phyloP scores from a whole-genome alignment of 1,140 invertebrate genomes.

The Bombus sibiricus region DNA sequence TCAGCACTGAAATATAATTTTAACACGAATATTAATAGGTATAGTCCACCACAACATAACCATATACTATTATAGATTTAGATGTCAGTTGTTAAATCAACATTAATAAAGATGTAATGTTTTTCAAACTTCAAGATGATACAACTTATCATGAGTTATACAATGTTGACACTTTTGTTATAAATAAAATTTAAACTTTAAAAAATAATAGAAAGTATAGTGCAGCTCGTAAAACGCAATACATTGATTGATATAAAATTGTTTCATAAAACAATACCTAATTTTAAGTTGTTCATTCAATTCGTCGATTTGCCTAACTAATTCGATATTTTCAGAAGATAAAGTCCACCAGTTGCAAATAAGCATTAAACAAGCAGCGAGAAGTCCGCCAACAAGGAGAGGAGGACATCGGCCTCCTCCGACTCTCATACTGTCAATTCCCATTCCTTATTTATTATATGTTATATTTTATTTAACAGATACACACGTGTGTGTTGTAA shows the following conservation, averaged over 20 bases:
- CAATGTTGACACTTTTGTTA: background rate
- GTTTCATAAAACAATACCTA: constrained; percentile 69
- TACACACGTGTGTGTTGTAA: constrained; percentile 34
- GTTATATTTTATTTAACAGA: constrained; percentile 23
- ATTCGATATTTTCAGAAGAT: constrained; percentile 81
- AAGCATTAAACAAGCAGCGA: constrained; percentile 80
- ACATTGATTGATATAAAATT: background rate
- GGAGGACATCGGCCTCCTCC: constrained; percentile 82
- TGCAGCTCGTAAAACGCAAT: background rate
- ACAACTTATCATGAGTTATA: background rate
- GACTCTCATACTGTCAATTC: constrained; percentile 82
- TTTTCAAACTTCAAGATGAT: constrained; percentile 16
- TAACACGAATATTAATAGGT: background rate
- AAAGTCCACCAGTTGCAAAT: constrained; percentile 83
- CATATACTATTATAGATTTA: background rate
- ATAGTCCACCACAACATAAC: background rate
- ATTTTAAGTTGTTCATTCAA: constrained; percentile 81
- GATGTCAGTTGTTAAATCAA: background rate
- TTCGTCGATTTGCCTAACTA: constrained; percentile 81
- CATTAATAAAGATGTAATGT: background rate
- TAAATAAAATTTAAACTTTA: background rate
- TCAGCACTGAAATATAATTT: constrained; percentile 71
- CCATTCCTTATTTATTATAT: constrained; percentile 74
- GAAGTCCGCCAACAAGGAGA: constrained; percentile 78
- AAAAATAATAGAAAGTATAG: background rate